Percentiles rank a stretch among this genome's conserved stretches.
Conservation (phyloP, 1,140 invertebrate genomes). For the Pissodes strobi region DNA sequence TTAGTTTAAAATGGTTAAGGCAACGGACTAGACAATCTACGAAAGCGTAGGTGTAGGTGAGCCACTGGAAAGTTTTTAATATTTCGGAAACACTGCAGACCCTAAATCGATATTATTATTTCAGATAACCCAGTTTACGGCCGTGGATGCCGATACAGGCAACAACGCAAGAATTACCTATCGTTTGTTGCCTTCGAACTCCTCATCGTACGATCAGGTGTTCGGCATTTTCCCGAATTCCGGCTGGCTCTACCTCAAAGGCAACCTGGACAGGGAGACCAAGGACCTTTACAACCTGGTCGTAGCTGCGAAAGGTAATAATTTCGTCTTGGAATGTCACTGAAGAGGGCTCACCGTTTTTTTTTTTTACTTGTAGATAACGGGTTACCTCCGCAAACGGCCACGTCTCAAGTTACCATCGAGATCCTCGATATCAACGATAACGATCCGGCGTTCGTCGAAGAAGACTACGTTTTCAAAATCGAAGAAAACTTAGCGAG, state of each 20-base stretch:
- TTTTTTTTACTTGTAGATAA: slow-evolving; percentile 57
- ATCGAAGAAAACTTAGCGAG: slow-evolving; percentile 85
- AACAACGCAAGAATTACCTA: slow-evolving; percentile 93
- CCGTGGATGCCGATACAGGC: slow-evolving; percentile 87
- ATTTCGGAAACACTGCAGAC: too few species aligned
- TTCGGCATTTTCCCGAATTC: slow-evolving; percentile 88
- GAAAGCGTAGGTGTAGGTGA: too few species aligned
- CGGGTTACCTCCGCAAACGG: slow-evolving; percentile 80
- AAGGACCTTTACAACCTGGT: slow-evolving; percentile 75
- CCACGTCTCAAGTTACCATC: slow-evolving; percentile 77
- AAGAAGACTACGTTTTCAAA: slow-evolving; percentile 75
- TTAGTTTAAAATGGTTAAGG: too few species aligned
- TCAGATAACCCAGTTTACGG: slow-evolving; percentile 84
- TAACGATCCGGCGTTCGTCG: slow-evolving; percentile 82
- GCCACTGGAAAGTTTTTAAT: too few species aligned
- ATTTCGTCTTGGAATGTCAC: slow-evolving; percentile 34
- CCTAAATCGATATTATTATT: too few species aligned
- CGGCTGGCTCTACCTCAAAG: slow-evolving; percentile 83
- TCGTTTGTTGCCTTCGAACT: slow-evolving; percentile 61
- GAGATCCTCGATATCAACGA: slow-evolving; percentile 91
- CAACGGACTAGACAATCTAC: too few species aligned
- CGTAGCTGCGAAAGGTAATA: slow-evolving; percentile 67
- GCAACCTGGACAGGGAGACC: slow-evolving; percentile 81
- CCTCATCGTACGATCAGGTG: slow-evolving; percentile 56
- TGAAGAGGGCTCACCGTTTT: neutral